phyloP scores from a whole-genome alignment of 2,888 invertebrate genomes.

The Pristionchus arcanus region DNA sequence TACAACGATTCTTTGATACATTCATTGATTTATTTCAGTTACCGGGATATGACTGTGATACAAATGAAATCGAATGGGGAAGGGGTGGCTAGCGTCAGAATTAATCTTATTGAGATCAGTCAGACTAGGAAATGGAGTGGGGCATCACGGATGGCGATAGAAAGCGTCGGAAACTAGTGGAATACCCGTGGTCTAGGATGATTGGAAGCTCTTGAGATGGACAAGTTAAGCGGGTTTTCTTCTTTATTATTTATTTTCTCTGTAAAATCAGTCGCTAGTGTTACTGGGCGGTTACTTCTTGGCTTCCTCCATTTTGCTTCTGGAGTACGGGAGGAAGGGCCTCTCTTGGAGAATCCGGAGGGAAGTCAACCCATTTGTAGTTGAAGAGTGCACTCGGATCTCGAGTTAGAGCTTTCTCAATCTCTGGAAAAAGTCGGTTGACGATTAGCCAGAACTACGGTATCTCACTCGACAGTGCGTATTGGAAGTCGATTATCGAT shows the following conservation, averaged over 20 bases:
- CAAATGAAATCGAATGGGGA: conserved; percentile 1
- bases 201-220: conserved; percentile 20
- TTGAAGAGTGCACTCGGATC: conserved; percentile 50
- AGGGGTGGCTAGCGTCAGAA: not conserved
- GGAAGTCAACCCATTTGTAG: conserved; percentile 44
- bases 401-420: conserved; percentile 24
- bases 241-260: not conserved
- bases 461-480: conserved; percentile 58
- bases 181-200: not conserved
- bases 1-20: not conserved
- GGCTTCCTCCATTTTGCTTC: not conserved
- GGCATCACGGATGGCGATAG: conserved; percentile 10
- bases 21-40: not conserved
- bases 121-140: not conserved
- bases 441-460: not conserved
- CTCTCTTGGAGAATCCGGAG: not conserved
- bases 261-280: not conserved
- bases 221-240: not conserved
- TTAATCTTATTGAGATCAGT: conserved; percentile 12
- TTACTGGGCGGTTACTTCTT: not conserved
- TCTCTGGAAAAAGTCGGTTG: conserved; percentile 13
- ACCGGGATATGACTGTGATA: conserved; percentile 2
- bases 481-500: conserved; percentile 61
- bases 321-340: not conserved
- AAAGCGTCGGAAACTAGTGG: not conserved